Conservation (phyloP, 2,888 invertebrate species). For the Holacanthella duospinosa region DNA sequence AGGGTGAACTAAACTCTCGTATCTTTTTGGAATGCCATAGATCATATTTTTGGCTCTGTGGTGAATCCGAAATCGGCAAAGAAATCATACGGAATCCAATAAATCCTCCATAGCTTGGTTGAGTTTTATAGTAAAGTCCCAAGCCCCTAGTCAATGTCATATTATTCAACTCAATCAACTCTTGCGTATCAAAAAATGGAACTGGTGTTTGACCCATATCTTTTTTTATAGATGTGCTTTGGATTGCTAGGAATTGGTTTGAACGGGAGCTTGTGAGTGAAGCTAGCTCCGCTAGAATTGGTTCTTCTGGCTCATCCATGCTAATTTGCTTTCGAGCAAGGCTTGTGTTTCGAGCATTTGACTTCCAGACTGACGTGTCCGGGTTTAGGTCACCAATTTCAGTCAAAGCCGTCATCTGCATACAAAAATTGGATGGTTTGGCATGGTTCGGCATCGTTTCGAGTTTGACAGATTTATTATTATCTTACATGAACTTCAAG, state of each 20-base stretch:
- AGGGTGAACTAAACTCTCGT: no score
- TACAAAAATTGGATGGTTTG: background rate
- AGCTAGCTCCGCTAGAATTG: background rate
- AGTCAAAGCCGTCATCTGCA: slow-evolving; percentile 12
- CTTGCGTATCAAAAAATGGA: slow-evolving; percentile 18
- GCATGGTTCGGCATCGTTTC: background rate
- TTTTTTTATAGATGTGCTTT: slow-evolving; percentile 11
- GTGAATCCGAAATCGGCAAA: slow-evolving; percentile 8
- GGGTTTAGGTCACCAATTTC: slow-evolving; percentile 7
- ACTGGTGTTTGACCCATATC: slow-evolving; percentile 19
- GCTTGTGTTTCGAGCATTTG: slow-evolving; percentile 10
- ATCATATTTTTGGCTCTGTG: slow-evolving; percentile 7
- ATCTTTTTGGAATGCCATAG: slow-evolving; percentile 11
- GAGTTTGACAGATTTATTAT: background rate
- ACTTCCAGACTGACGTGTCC: slow-evolving; percentile 13
- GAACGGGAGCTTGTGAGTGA: background rate
- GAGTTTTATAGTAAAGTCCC: slow-evolving; percentile 13
- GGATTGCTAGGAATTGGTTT: slow-evolving; percentile 12
- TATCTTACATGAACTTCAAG: slow-evolving; percentile 15
- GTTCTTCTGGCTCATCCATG: slow-evolving; percentile 7
- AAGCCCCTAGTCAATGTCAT: slow-evolving; percentile 10
- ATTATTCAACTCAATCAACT: slow-evolving; percentile 5
- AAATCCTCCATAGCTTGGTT: slow-evolving; percentile 16
- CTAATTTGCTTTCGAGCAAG: slow-evolving; percentile 1
- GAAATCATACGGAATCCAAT: slow-evolving; percentile 9